Evolutionary conservation across 2,888 invertebrate genomes (phyloP).

Genomic region (Hyposoter dolosus): DNA sequence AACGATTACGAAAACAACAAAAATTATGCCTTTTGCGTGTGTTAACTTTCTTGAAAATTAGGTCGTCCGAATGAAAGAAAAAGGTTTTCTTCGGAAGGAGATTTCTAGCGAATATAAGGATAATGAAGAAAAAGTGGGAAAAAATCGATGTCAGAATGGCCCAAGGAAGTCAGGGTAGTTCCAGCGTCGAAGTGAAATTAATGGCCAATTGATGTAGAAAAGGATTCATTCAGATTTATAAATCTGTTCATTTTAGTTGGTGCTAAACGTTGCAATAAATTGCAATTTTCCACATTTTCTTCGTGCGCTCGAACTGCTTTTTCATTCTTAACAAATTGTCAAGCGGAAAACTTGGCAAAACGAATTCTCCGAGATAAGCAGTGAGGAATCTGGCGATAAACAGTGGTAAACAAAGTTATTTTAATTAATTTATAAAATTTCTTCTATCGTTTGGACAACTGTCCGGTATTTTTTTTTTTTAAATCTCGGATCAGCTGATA

Average conservation of each 20-base stretch:
- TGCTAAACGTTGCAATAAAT: background rate
- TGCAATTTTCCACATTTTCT: background rate
- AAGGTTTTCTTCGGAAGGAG: constrained; percentile 29
- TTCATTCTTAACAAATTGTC: background rate
- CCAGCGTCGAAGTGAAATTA: constrained; percentile 33
- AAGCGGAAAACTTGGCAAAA: background rate
- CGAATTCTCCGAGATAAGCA: background rate
- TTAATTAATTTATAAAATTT: background rate
- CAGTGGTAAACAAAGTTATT: background rate
- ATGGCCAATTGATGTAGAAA: constrained; percentile 30
- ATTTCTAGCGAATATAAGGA: constrained; percentile 2
- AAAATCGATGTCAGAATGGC: constrained; percentile 45
- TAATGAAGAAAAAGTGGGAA: constrained; percentile 12
- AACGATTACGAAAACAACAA: background rate
- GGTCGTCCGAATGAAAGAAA: background rate
- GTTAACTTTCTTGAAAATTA: background rate
- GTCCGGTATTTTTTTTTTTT: constrained; percentile 1
- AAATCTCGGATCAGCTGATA: constrained; percentile 33
- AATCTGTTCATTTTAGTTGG: background rate
- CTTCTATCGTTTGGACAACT: background rate
- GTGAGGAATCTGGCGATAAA: background rate
- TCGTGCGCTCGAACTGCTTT: background rate
- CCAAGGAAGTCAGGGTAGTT: constrained; percentile 23
- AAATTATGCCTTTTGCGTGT: background rate
- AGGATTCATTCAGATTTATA: constrained; percentile 9